Conservation (phyloP, 1,140 invertebrate genomes). For the Gryllus bimaculatus region DNA sequence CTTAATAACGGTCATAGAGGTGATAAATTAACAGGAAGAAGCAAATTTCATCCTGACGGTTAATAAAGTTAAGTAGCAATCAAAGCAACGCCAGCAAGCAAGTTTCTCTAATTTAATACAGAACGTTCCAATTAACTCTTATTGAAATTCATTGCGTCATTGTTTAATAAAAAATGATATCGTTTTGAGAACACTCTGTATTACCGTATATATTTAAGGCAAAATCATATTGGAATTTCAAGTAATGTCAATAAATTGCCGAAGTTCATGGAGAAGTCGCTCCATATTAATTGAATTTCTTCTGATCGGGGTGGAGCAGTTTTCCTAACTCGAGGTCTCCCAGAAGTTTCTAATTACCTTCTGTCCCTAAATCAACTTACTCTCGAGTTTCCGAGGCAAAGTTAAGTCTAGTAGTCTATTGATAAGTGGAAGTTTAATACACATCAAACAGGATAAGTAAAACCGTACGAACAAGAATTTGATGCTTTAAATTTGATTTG, state of each 20-base stretch:
- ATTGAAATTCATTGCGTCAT: neutral
- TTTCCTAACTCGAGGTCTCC: neutral
- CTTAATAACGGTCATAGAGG: neutral
- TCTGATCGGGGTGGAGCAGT: neutral
- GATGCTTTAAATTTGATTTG: neutral
- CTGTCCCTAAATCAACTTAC: neutral
- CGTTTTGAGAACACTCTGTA: neutral
- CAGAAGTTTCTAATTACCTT: neutral
- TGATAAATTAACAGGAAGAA: neutral
- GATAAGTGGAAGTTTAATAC: neutral
- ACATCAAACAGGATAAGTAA: neutral
- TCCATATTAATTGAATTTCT: neutral
- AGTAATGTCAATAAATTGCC: neutral
- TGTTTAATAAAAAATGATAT: neutral
- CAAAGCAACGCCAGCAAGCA: neutral
- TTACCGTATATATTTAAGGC: neutral
- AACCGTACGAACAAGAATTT: neutral
- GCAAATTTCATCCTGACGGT: neutral
- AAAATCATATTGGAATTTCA: neutral
- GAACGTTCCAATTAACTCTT: neutral
- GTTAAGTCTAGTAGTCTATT: neutral
- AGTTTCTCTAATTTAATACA: neutral
- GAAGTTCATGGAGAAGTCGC: neutral
- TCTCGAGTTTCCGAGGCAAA: neutral
- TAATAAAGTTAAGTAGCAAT: neutral